These are phyloP conservation scores for Odontophorus gujanensis DNA, from an alignment of 2,113 vertebrate species.

Conservation along the genomic window DNA sequence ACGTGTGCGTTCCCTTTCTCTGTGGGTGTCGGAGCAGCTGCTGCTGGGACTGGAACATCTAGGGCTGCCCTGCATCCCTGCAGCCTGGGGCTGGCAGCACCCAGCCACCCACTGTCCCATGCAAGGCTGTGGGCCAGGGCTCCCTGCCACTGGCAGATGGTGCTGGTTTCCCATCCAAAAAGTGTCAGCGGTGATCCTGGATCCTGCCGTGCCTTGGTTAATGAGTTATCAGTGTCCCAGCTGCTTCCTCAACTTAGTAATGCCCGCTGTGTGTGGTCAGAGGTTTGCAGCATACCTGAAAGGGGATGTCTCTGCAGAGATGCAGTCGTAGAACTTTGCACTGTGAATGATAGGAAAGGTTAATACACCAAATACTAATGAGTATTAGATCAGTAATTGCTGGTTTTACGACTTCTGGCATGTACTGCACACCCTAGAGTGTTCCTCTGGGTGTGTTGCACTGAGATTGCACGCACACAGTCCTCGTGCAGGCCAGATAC, in stretches of 20 bases:
- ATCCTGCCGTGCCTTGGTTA: neutral
- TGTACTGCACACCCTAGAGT: neutral
- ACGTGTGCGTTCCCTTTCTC: too few relatives aligned
- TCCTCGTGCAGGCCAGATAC: neutral
- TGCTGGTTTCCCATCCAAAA: neutral
- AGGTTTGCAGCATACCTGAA: fast-evolving
- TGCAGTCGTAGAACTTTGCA: fast-evolving
- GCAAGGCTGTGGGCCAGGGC: neutral
- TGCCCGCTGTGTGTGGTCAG: fast-evolving
- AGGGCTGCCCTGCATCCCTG: neutral
- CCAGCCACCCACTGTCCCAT: too few relatives aligned
- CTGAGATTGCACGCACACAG: fast-evolving
- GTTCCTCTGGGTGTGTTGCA: neutral
- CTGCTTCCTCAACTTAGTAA: neutral
- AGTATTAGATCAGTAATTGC: fast-evolving
- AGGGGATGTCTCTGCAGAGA: neutral
- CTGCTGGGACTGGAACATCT: too few relatives aligned
- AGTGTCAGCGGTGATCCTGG: neutral
- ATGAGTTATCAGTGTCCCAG: neutral
- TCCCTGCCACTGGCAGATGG: neutral
- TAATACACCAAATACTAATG: fast-evolving
- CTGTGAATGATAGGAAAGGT: neutral
- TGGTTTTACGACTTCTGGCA: fast-evolving
- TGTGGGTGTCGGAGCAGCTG: too few relatives aligned
- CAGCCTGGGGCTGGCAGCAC: too few relatives aligned